Percentiles rank a stretch among this genome's conserved stretches.
Evolutionary conservation across 35 echinoderm and acorn worm species (phyloP).

Genomic region (Diadema setosum): DNA sequence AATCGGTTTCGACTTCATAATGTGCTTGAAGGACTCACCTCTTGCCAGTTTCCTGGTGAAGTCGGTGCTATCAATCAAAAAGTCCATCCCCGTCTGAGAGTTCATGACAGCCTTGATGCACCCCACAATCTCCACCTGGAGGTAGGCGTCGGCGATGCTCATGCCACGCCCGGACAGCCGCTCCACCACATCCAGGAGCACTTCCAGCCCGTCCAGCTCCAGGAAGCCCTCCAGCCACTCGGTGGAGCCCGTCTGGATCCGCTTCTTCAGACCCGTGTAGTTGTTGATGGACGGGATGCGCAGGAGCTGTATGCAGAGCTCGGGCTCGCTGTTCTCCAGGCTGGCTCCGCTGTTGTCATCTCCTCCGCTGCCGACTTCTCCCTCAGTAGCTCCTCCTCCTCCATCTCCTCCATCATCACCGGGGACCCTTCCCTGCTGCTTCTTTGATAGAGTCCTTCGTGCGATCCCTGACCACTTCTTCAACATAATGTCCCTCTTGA

Average conservation of each 20-base stretch:
- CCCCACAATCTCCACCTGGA: constrained; percentile 82
- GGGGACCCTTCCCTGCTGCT: not conserved
- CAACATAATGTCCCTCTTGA: not conserved
- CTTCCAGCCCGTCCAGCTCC: constrained; percentile 86
- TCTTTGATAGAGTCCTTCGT: not conserved
- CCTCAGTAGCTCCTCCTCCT: not conserved
- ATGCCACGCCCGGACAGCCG: constrained; percentile 69
- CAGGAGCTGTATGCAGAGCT: constrained; percentile 93
- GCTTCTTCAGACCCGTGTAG: constrained; percentile 87
- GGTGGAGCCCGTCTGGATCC: constrained; percentile 28
- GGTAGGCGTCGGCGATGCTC: constrained; percentile 82
- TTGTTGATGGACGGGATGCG: constrained; percentile 82
- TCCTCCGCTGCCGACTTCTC: not conserved
- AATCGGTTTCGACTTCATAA: too few relatives aligned
- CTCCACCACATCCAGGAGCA: constrained; percentile 73
- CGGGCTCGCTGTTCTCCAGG: constrained; percentile 90
- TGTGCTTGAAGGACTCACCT: too few relatives aligned
- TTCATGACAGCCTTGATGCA: constrained; percentile 98
- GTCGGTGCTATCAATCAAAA: constrained; percentile 65
- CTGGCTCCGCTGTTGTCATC: not conserved
- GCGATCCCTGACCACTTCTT: constrained; percentile 6
- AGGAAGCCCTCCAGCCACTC: constrained; percentile 98
- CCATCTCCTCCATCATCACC: not conserved
- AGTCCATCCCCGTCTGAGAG: constrained; percentile 88
- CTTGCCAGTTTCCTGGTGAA: constrained; percentile 79